Conservation (phyloP, 2,888 invertebrate genomes). For the Mimas tiliae region DNA sequence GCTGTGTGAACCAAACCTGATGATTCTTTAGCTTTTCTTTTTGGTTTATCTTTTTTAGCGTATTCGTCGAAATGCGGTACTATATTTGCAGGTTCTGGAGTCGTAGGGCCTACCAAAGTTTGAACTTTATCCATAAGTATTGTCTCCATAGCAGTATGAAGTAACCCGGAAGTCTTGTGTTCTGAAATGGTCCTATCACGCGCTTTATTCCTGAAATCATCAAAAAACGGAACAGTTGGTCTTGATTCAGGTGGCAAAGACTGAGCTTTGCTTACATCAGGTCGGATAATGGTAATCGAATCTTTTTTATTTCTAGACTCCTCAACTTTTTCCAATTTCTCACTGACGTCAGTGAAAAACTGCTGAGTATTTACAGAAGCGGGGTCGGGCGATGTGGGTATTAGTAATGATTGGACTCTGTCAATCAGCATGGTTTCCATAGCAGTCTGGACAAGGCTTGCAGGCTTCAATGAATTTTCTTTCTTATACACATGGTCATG, state of each 20-base stretch:
- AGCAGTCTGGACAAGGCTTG: constrained; percentile 79
- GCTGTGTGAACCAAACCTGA: constrained; percentile 46
- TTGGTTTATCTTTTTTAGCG: constrained; percentile 32
- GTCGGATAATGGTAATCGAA: constrained; percentile 28
- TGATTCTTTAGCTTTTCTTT: constrained; percentile 34
- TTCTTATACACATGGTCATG: constrained; percentile 53
- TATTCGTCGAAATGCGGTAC: constrained; percentile 33
- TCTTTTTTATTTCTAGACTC: constrained; percentile 47
- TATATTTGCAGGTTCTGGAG: constrained; percentile 46
- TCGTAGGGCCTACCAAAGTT: constrained; percentile 59
- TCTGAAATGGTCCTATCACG: constrained; percentile 28
- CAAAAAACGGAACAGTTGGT: constrained; percentile 36
- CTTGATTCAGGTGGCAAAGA: constrained; percentile 23
- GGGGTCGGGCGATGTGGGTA: constrained; percentile 69
- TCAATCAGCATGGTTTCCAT: constrained; percentile 85
- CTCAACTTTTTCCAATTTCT: constrained; percentile 68
- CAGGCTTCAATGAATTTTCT: constrained; percentile 62
- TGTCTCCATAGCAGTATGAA: constrained; percentile 55
- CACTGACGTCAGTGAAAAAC: constrained; percentile 73
- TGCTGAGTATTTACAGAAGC: constrained; percentile 54
- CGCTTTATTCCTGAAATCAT: constrained; percentile 34
- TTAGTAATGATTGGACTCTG: constrained; percentile 74
- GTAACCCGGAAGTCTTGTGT: constrained; percentile 40
- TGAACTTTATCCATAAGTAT: constrained; percentile 75
- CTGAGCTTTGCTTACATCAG: constrained; percentile 23